Base-by-base conservation (phyloP, 2,888 invertebrate species). In the Imbricaverruca yamaguchii region DNA sequence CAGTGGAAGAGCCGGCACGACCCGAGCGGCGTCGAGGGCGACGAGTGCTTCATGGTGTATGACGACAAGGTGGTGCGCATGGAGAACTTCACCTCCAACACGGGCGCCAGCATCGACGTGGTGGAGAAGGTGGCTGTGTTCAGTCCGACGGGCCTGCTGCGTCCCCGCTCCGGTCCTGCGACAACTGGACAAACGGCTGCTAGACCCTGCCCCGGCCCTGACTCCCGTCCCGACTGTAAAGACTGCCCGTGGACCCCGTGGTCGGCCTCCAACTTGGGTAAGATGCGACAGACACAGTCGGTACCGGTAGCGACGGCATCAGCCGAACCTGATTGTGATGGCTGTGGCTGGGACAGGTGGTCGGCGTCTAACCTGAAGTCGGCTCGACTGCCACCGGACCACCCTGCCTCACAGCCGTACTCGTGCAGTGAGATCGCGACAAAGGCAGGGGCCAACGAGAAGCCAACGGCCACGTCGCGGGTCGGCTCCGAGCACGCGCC, bases 41-140 rank as follows among this genome's bases (percentile, higher is more conserved):
- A 74, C 74, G 74, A 74, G 74, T 74, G 74, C 21, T 74, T 55
- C 74, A 74, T 74, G 74, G 74, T 74, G 53, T 74, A 74, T 21
- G 74, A 74, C 21, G 74, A 74, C 74, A 74, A 74, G 55, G 23
- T 74, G 23, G 74, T 74, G 18, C 74, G 74, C 53, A 74, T 74
- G 74, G 74, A 74, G 74, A 74, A 74, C 74, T 74, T 74, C 74
- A 74, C 53, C 18, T 53, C 74, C 18, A 21, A 74, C 74, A 13
- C 39, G 21, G 74, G 74, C 21, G 74, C 74, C 74, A 74, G 15
- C 21, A 74, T 74, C 55, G 74, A 74, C 53, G 74, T 74, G 11
- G 55, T 74, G 10, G 74, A 74, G 74, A 74, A 74, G 74, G 74
- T 74, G 53, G 74, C 53, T 21, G 21, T 74, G 15, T 74, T 55